These are phyloP conservation scores for Dorcus hopei DNA, from an alignment of 2,888 invertebrate species.

Conservation along the genomic window DNA sequence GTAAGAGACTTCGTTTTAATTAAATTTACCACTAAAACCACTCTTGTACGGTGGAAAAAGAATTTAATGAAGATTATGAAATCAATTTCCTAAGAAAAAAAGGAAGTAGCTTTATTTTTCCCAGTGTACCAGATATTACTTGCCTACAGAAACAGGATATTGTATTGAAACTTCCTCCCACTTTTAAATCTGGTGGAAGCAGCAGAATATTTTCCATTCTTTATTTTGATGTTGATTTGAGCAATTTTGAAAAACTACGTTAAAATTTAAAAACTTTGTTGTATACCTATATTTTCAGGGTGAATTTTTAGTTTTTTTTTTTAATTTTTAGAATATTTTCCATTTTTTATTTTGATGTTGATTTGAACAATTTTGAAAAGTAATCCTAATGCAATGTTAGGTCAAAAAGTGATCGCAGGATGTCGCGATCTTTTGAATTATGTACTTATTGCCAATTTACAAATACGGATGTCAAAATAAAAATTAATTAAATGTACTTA, in stretches of 20 bases:
- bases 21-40: background rate
- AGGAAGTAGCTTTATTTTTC: background rate
- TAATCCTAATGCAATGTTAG: too few relatives aligned
- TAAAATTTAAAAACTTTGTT: background rate
- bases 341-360: too few relatives aligned
- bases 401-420: too few relatives aligned
- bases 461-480: too few relatives aligned
- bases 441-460: too few relatives aligned
- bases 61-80: background rate
- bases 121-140: background rate
- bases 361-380: too few relatives aligned
- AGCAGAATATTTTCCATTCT: background rate
- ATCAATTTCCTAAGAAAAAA: background rate
- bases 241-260: background rate
- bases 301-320: background rate
- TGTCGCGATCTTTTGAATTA: too few relatives aligned
- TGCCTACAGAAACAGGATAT: background rate
- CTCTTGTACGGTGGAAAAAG: background rate
- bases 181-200: background rate
- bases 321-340: background rate
- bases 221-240: background rate
- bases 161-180: background rate
- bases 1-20: background rate
- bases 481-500: too few relatives aligned
- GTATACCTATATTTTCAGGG: background rate